These are phyloP conservation scores for Lasioglossum calceatum DNA, from an alignment of 2,888 invertebrate species.

Conservation along the genomic window DNA sequence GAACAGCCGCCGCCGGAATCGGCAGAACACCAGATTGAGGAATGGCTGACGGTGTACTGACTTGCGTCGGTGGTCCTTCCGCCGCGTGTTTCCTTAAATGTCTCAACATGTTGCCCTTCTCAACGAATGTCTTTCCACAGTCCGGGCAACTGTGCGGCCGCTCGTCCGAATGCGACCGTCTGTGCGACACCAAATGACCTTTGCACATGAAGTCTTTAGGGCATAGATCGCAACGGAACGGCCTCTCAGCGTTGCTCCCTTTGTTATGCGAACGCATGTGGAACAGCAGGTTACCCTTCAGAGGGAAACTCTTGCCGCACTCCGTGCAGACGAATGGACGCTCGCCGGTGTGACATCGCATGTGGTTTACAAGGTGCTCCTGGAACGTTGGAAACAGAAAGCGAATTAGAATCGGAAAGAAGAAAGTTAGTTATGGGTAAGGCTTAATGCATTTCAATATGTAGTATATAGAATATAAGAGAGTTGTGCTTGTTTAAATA, in stretches of 20 bases:
- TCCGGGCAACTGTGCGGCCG: conserved; percentile 87
- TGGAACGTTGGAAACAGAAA: conserved; percentile 61
- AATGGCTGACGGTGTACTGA: conserved; percentile 80
- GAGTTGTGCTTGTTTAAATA: no score
- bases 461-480: no score
- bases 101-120: conserved; percentile 91
- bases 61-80: conserved; percentile 84
- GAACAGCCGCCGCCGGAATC: conserved; percentile 80
- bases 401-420: no score
- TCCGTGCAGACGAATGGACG: conserved; percentile 93
- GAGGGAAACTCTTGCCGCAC: conserved; percentile 94
- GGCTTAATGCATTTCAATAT: no score
- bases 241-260: conserved; percentile 87
- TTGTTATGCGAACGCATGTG: conserved; percentile 95
- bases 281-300: conserved; percentile 93
- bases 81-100: conserved; percentile 90
- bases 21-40: conserved; percentile 81
- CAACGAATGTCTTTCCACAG: conserved; percentile 92
- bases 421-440: no score
- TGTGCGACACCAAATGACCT: conserved; percentile 93
- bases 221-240: conserved; percentile 92
- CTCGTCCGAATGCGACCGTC: conserved; percentile 91
- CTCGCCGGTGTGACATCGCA: conserved; percentile 92
- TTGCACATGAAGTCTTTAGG: conserved; percentile 95
- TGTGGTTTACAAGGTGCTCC: conserved; percentile 91